Base-by-base conservation (phyloP, 2,797 vertebrate species). In the Anniella stebbinsi region DNA sequence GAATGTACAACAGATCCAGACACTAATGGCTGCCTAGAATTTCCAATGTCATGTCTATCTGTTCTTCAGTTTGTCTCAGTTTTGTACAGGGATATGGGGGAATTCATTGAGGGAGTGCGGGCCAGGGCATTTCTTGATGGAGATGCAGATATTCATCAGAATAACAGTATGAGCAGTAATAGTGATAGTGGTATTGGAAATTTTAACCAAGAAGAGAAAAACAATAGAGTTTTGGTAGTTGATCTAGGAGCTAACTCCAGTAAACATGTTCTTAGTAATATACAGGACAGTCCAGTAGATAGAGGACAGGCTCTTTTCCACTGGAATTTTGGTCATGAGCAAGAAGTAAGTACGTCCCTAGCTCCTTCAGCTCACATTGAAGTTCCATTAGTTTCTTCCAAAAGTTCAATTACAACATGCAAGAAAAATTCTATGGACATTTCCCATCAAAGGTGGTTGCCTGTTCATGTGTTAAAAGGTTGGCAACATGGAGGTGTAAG, bases 111-210 rank as follows among this genome's bases (percentile, higher is more conserved):
- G 92, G 99, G 98, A 0, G 98, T 99, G 93, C 97, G 99, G 21
- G 99, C 98, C 0, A 98, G 99, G 23, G 99, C 99, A 60, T 99
- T 99, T 80, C 97, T 98, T 0, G 99, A 99, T 1, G 98, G 98
- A 0, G 99, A 98, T 66, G 97, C 96, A 1, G 98, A 98, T 11
- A 98, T 96, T 77, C 98, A 97, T 80, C 97, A 99, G 96, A 99
- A 99, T 96, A 98, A 99, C 91, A 99, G 99, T 93, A 99, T 98
- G 66, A 99, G 99, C 97, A 99, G 99, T 95, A 99, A 99, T 97
- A 99, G 99, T 1, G 99, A 99, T 67, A 99, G 99, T 0, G 99
- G 99, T 57, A 99, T 99, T 0, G 99, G 99, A 6, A 99, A 99
- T 93, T 98, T 99, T 95, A 97, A 98, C 89, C 98, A 98, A 1